A percentile compares a stretch with the other conserved stretches of the same genome.
Evolutionary conservation across 2,113 vertebrate genomes (phyloP).

Genomic region (Phaetusa simplex): DNA sequence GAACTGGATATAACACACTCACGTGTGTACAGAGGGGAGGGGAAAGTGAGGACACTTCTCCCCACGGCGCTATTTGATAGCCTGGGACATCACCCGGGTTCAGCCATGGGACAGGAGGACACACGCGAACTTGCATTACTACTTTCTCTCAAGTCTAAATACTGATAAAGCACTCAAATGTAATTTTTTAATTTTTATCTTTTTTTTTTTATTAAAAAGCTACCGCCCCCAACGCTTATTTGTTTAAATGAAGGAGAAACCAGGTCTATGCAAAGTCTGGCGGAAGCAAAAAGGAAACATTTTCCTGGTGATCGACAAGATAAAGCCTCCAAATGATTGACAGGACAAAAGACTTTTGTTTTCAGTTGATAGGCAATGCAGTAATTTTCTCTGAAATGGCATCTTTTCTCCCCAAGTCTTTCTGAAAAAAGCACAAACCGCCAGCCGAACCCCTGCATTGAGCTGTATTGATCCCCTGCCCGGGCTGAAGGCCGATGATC

Average conservation of each 20-base stretch:
- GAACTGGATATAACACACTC: fast-evolving
- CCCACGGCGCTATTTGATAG: fast-evolving
- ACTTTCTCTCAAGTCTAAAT: background rate
- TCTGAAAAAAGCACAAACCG: background rate
- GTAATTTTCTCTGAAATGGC: background rate
- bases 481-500: background rate
- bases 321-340: constrained; percentile 36
- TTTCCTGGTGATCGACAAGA: constrained; percentile 11
- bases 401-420: background rate
- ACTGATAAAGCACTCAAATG: background rate
- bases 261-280: background rate
- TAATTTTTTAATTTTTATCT: background rate
- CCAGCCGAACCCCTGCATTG: background rate
- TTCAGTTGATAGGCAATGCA: constrained; percentile 14
- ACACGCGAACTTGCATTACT: background rate
- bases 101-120: background rate
- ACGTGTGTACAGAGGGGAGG: fast-evolving
- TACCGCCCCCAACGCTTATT: background rate
- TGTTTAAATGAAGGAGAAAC: background rate
- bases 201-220: background rate
- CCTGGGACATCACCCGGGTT: background rate
- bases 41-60: background rate
- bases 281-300: background rate
- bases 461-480: background rate
- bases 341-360: constrained; percentile 62